phyloP scores from a whole-genome alignment of 2,888 invertebrate genomes.

The Elegia similella region DNA sequence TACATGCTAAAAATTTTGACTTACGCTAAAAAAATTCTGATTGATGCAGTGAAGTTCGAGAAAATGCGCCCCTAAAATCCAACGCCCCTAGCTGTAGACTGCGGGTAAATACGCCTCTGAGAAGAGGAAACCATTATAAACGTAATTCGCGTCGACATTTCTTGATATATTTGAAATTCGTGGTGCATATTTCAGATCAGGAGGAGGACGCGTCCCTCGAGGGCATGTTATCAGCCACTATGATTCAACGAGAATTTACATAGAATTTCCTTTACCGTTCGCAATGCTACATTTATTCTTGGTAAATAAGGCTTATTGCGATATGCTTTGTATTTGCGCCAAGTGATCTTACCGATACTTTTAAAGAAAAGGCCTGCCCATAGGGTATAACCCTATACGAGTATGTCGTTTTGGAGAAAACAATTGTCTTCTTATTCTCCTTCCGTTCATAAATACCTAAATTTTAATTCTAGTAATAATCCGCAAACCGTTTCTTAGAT shows the following conservation, averaged over 20 bases:
- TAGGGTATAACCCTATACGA: no score
- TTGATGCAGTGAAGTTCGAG: no score
- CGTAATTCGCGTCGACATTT: conserved; percentile 38
- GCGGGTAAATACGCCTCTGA: not conserved
- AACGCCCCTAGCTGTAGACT: not conserved
- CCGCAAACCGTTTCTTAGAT: no score
- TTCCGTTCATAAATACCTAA: no score
- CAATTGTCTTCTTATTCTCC: no score
- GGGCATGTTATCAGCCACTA: conserved; percentile 41
- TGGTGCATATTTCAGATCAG: conserved; percentile 46
- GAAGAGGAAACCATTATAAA: conserved; percentile 36
- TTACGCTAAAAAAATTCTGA: no score
- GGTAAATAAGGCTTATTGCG: conserved; percentile 7
- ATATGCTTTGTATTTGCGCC: not conserved
- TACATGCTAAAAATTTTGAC: no score
- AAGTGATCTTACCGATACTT: not conserved
- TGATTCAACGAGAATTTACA: conserved; percentile 37
- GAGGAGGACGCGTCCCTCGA: conserved; percentile 34
- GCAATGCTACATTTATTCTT: conserved; percentile 4
- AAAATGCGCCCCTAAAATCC: no score
- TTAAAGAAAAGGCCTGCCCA: no score
- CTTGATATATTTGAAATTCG: conserved; percentile 52
- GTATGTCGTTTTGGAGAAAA: no score
- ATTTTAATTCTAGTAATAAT: no score
- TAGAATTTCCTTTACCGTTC: conserved; percentile 29